Conservation (phyloP, 2,888 invertebrate species). For the Clepsis dumicolana region DNA sequence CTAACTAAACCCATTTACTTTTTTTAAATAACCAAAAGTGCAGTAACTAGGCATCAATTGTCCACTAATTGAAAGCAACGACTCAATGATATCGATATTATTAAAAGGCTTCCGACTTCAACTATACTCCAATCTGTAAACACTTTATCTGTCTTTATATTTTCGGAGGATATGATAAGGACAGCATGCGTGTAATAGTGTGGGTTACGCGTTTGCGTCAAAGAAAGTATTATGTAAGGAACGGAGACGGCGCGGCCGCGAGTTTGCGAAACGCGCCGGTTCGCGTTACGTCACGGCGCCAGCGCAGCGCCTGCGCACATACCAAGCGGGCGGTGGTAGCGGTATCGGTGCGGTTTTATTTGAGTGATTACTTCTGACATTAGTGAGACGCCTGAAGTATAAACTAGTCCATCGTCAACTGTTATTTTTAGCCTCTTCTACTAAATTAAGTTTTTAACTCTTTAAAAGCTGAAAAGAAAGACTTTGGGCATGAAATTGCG, state of each 20-base stretch:
- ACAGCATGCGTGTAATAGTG: constrained; percentile 30
- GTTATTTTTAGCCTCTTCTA: too few species aligned
- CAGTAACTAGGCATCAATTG: constrained; percentile 27
- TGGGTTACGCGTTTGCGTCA: constrained; percentile 42
- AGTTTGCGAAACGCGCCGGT: constrained; percentile 64
- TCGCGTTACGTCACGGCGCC: constrained; percentile 57
- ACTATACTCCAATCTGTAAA: neutral
- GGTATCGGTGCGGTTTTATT: neutral
- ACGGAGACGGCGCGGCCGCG: constrained; percentile 51
- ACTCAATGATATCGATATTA: constrained; percentile 30
- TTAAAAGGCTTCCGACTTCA: neutral
- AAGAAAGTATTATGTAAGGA: constrained; percentile 66
- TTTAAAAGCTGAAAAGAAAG: too few species aligned
- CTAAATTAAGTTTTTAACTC: too few species aligned
- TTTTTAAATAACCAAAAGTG: constrained; percentile 16
- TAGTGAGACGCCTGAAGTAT: too few species aligned
- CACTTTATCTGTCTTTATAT: constrained; percentile 18
- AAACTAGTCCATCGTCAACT: too few species aligned
- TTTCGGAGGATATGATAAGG: constrained; percentile 8
- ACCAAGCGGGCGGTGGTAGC: constrained; percentile 32
- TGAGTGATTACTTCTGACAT: too few species aligned
- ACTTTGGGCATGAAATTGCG: too few species aligned
- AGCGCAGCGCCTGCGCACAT: constrained; percentile 18
- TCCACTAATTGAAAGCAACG: constrained; percentile 35
- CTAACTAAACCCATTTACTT: neutral